Evolutionary conservation across 2,113 vertebrate species (phyloP), one percentile per base, ranked within the genome.

Genomic region (Ceuthmochares aereus): DNA sequence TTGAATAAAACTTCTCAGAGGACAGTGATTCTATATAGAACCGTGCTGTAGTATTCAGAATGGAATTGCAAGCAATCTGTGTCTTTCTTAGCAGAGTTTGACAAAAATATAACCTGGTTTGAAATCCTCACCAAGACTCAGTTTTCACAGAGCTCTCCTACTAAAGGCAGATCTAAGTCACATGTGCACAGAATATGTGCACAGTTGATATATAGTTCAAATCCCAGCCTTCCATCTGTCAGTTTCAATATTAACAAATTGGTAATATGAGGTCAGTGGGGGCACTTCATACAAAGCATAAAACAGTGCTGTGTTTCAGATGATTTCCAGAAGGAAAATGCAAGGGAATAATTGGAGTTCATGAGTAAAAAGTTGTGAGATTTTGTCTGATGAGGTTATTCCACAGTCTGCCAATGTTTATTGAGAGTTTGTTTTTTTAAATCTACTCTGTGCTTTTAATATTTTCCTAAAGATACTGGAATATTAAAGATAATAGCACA

Each of bases 201-300:
- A n/a, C n/a, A n/a, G 75, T 83, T 90, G 55, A 78, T 90, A 59
- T 95, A 56, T 96, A 70, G 75, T 95, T 97, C 95, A 84, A 93
- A 94, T 97, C 60, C 81, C 85, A 96, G 84, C 58, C 84, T 83
- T 94, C 95, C 78, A 95, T 96, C 92, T 96, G 87, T 91, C 95
- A 92, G 51, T 55, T 96, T 97, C 95, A 97, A 95, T 74, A 96
- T 79, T 96, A 96, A 95, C 73, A 94, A 94, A 82, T 91, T 51
- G 83, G 75, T 96, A 93, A 77, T 79, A 58, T 2, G 4, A 93
- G 49, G 87, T 85, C 83, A 93, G 34, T 89, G 47, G 42, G 64
- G 43, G 43, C 22, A 51, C n/a, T 84, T 91, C 91, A 94, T 73
- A 87, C 58, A 94, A 95, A 93, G 59, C 47, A 34, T 60, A 85